A percentile compares a stretch with the other conserved stretches of the same genome.
These are phyloP conservation scores for Bacillus rossius DNA, from an alignment of 1,140 invertebrate genomes.

Conservation along the genomic window DNA sequence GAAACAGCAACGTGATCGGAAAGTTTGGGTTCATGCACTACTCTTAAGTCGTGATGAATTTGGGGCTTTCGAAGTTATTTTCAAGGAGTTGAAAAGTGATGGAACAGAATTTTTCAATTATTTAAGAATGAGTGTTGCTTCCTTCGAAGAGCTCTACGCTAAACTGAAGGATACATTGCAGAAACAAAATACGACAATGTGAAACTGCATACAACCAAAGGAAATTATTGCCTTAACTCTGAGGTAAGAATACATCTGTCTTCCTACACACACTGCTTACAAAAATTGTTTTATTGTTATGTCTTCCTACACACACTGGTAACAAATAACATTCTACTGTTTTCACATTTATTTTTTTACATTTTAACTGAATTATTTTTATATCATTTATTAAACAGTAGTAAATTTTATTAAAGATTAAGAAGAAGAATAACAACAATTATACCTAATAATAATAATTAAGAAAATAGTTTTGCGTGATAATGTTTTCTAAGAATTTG, in stretches of 20 bases:
- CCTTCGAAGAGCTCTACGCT: constrained; percentile 21
- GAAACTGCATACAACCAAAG: constrained; percentile 20
- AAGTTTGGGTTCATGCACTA: too few species aligned
- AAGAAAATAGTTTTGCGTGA: not conserved
- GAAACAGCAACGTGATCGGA: too few species aligned
- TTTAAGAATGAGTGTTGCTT: constrained; percentile 6
- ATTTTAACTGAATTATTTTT: not conserved
- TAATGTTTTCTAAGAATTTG: too few species aligned
- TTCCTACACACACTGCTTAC: constrained; percentile 5
- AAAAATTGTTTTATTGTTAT: constrained; percentile 8
- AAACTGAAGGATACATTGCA: constrained; percentile 18
- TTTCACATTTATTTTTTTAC: constrained; percentile 3
- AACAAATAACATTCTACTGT: not conserved
- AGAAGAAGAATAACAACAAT: constrained; percentile 1
- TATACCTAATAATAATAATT: too few species aligned
- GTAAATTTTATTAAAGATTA: constrained; percentile 1
- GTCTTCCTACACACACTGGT: constrained; percentile 7
- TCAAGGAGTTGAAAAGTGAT: too few species aligned
- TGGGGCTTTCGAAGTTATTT: too few species aligned
- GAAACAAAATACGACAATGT: constrained; percentile 20
- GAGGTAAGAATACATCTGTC: constrained; percentile 17
- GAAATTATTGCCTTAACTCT: constrained; percentile 23
- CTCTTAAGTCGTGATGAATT: too few species aligned
- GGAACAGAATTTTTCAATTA: too few species aligned
- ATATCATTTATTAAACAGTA: constrained; percentile 2